Evolutionary conservation across 1,140 invertebrate genomes (phyloP), one percentile per base, ranked within the genome.

Genomic region (Pseudomyrmex sp.): DNA sequence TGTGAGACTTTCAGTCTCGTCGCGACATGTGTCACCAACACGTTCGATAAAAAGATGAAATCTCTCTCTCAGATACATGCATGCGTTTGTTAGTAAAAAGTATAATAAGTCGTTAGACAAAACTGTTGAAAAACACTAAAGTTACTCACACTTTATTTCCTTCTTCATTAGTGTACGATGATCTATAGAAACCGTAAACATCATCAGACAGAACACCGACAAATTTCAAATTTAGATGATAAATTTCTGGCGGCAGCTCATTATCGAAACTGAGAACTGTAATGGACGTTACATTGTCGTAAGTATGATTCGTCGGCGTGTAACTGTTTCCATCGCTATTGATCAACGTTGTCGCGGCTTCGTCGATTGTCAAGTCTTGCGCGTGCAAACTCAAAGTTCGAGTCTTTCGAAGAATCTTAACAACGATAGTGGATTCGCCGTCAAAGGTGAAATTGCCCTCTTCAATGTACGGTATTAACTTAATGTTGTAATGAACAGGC

Each of bases 71-170:
- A 35, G 35, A 35, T 35, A 5, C 35, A 35, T 35, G 35, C 2
- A 58, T 10, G 18, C 7, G 4, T 35, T 61, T 61, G 9, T 48
- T 44, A 58, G 2, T n/a, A n/a, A 1, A 75, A 75, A 1, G 62
- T 35, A 35, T 35, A 35, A 35, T 0, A 65, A 35, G 15, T 44
- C 26, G 48, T 3, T 26, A 26, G 26, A 26, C 35, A 10, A 10
- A 1, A 20, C 13, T 0, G 18, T 15, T 35, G 0, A 65, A 65
- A 66, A 35, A 48, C 15, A 58, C 2, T 13, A 13, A 8, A 35
- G 50, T 9, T 54, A 86, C 91, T 91, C 80, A 92, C 91, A 80
- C 72, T 72, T 59, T 68, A n/a, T 88, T 23, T 4, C 85, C 85
- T 4, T 85, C 8, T 0, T 84, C n/a, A 69, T 77, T 0, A 35